Evolutionary conservation across 1,140 invertebrate species (phyloP).

Genomic region (Pantala flavescens): DNA sequence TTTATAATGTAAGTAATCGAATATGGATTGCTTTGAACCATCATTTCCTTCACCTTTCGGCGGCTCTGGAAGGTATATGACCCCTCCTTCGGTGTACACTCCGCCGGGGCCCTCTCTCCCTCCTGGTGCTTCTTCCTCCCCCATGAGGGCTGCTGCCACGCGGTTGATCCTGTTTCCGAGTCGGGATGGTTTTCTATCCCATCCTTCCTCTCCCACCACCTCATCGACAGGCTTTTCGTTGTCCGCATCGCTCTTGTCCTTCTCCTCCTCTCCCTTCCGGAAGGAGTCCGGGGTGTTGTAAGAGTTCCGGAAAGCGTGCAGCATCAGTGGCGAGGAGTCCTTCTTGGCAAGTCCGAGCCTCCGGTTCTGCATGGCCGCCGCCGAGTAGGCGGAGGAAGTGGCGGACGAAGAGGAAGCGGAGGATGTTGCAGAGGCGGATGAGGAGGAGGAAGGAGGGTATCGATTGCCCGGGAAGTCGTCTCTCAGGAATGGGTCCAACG

Average conservation of each 20-base stretch:
- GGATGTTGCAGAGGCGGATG: background rate
- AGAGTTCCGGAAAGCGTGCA: slow-evolving; percentile 28
- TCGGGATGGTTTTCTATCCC: slow-evolving; percentile 12
- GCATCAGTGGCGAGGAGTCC: background rate
- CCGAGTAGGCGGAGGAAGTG: background rate
- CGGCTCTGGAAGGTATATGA: background rate
- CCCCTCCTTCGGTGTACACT: slow-evolving; percentile 11
- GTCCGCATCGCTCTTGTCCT: slow-evolving; percentile 25
- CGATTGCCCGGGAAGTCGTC: background rate
- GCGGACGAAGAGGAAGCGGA: background rate
- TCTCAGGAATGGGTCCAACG: background rate
- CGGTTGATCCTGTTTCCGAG: background rate
- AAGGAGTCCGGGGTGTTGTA: slow-evolving; percentile 43
- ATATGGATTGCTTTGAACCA: no score
- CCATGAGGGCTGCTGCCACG: slow-evolving; percentile 1
- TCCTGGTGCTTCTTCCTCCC: background rate
- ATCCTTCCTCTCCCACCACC: background rate
- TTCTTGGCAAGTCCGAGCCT: background rate
- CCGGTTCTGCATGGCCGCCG: background rate
- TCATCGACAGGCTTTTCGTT: slow-evolving; percentile 12
- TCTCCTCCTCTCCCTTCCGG: slow-evolving; percentile 37
- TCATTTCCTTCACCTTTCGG: background rate
- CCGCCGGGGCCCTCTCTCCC: background rate
- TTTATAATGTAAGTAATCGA: no score
- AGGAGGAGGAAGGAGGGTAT: background rate